Conservation (phyloP, 2,888 invertebrate genomes). For the Troilus luridus region DNA sequence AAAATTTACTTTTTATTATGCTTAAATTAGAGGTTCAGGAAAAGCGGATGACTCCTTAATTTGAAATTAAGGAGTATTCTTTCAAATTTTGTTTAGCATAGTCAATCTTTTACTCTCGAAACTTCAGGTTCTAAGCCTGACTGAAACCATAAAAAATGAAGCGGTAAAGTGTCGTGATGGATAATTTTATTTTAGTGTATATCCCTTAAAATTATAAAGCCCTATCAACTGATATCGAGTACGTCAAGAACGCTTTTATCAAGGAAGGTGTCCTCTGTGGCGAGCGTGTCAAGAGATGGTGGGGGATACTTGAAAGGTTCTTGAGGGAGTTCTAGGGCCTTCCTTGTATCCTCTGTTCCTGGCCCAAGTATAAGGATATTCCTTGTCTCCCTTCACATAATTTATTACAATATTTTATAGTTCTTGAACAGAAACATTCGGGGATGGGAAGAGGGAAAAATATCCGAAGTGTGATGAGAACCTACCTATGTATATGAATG, state of each 20-base stretch:
- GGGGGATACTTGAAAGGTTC: neutral
- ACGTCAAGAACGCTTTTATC: neutral
- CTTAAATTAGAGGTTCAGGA: no score
- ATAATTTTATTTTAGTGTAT: neutral
- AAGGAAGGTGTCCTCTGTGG: neutral
- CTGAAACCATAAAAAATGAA: no score
- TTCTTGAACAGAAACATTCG: neutral
- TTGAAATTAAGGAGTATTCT: no score
- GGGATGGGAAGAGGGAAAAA: neutral
- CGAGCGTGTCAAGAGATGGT: conserved; percentile 2
- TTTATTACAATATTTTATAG: neutral
- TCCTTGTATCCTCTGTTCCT: neutral
- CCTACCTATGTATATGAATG: no score
- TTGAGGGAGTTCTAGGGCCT: neutral
- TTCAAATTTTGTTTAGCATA: no score
- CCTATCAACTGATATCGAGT: neutral
- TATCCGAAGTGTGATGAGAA: no score
- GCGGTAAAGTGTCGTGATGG: no score
- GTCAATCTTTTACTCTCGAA: no score
- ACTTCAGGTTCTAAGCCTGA: no score
- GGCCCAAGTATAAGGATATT: neutral
- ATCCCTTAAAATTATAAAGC: neutral
- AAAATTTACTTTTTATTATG: no score
- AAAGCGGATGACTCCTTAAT: no score
- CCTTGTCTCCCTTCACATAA: no score